These are phyloP conservation scores for Diabrotica virgifera DNA, from an alignment of 1,140 invertebrate genomes.

Conservation along the genomic window DNA sequence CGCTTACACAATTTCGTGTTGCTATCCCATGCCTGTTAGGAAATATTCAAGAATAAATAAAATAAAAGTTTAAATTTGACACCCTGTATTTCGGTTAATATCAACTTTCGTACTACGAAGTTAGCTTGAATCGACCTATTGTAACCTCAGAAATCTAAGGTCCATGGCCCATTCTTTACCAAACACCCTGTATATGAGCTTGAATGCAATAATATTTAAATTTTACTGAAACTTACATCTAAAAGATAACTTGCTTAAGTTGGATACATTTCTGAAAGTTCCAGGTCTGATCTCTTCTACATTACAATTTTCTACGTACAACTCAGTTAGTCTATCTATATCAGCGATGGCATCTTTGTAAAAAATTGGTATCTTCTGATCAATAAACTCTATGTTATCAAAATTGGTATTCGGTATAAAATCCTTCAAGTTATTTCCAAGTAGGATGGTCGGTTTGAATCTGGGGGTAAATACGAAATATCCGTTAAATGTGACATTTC, in stretches of 20 bases:
- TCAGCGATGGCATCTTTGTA: conserved; percentile 28
- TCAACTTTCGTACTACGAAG: too few relatives aligned
- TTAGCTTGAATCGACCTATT: too few relatives aligned
- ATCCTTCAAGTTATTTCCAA: conserved; percentile 27
- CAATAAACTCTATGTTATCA: conserved; percentile 29
- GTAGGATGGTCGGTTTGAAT: conserved; percentile 27
- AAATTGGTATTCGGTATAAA: conserved; percentile 24
- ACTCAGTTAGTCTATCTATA: conserved; percentile 29
- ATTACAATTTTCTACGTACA: conserved; percentile 28
- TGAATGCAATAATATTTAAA: neutral
- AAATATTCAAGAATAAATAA: too few relatives aligned
- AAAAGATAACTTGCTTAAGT: conserved; percentile 23
- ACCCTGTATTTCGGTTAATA: too few relatives aligned
- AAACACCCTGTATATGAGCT: neutral
- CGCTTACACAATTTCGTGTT: too few relatives aligned
- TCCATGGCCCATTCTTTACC: too few relatives aligned
- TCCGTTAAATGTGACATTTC: conserved; percentile 31
- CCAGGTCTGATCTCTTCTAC: conserved; percentile 30
- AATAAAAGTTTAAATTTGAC: too few relatives aligned
- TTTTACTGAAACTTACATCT: conserved; percentile 10
- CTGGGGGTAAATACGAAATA: conserved; percentile 30
- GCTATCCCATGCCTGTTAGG: too few relatives aligned
- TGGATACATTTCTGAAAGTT: conserved; percentile 31
- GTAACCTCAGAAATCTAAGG: too few relatives aligned
- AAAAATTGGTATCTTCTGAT: conserved; percentile 30